Conservation (phyloP, 2,888 invertebrate species). For the Nemapogon koenigi region DNA sequence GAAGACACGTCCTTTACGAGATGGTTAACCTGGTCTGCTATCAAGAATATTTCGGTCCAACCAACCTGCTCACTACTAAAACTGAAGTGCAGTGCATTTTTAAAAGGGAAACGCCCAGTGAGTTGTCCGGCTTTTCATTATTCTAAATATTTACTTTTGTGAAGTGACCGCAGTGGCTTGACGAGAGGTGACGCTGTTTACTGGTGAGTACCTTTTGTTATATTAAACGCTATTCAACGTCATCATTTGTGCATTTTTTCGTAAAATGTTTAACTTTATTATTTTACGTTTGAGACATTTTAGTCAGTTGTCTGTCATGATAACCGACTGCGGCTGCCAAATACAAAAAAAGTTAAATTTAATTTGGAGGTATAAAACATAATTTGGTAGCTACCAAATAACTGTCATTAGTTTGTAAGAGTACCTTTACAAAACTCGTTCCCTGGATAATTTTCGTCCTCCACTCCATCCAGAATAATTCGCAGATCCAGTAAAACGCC, state of each 20-base stretch:
- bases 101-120: constrained; percentile 54
- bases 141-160: constrained; percentile 45
- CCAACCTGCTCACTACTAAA: constrained; percentile 60
- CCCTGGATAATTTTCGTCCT: constrained; percentile 54
- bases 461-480: constrained; percentile 48
- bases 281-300: too few relatives aligned
- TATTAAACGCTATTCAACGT: not conserved
- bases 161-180: constrained; percentile 28
- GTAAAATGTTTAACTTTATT: too few relatives aligned
- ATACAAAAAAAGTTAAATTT: too few relatives aligned
- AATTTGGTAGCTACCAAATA: not conserved
- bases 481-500: constrained; percentile 36
- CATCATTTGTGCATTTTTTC: too few relatives aligned
- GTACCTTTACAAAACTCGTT: constrained; percentile 56
- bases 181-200: constrained; percentile 2
- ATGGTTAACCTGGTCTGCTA: constrained; percentile 26
- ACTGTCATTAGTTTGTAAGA: constrained; percentile 51
- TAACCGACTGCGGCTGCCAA: too few relatives aligned
- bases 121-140: constrained; percentile 51
- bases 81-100: constrained; percentile 60
- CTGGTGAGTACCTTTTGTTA: not conserved
- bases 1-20: constrained; percentile 5
- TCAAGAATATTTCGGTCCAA: constrained; percentile 37
- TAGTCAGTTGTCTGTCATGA: too few relatives aligned
- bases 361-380: not conserved